Conservation (phyloP, 1,140 invertebrate species). For the Cydia strobilella region DNA sequence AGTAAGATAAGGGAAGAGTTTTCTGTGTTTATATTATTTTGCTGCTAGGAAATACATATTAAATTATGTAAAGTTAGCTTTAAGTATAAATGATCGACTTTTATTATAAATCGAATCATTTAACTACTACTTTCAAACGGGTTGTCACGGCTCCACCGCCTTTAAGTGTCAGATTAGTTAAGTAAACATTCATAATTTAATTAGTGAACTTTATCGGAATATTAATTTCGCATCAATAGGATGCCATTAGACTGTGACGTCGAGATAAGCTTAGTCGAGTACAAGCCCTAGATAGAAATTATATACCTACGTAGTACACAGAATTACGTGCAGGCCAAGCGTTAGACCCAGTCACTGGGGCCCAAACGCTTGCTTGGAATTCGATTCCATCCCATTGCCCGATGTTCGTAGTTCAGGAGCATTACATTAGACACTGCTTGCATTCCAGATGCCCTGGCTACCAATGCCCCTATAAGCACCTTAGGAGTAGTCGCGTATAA, state of each 20-base stretch:
- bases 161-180: slow-evolving; percentile 30
- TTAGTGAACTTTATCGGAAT: slow-evolving; percentile 29
- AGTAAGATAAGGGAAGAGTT: no score
- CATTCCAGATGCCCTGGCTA: slow-evolving; percentile 55
- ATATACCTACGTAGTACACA: not conserved
- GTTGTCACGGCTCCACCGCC: slow-evolving; percentile 18
- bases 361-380: slow-evolving; percentile 68
- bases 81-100: no score
- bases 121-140: not conserved
- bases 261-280: slow-evolving; percentile 3
- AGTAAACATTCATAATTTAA: slow-evolving; percentile 28
- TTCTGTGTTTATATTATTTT: no score
- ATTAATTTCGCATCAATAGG: slow-evolving; percentile 17
- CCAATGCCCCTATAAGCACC: not conserved
- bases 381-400: slow-evolving; percentile 59
- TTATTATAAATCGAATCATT: not conserved
- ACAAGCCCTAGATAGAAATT: not conserved
- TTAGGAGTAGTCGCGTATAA: not conserved
- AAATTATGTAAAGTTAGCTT: no score
- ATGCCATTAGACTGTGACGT: slow-evolving; percentile 3
- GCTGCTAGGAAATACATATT: no score
- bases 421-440: slow-evolving; percentile 68
- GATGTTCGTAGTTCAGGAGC: slow-evolving; percentile 61
- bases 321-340: not conserved
- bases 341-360: slow-evolving; percentile 30